Evolutionary conservation across 2,113 vertebrate genomes (phyloP).

Genomic region (Raphicerus campestris): DNA sequence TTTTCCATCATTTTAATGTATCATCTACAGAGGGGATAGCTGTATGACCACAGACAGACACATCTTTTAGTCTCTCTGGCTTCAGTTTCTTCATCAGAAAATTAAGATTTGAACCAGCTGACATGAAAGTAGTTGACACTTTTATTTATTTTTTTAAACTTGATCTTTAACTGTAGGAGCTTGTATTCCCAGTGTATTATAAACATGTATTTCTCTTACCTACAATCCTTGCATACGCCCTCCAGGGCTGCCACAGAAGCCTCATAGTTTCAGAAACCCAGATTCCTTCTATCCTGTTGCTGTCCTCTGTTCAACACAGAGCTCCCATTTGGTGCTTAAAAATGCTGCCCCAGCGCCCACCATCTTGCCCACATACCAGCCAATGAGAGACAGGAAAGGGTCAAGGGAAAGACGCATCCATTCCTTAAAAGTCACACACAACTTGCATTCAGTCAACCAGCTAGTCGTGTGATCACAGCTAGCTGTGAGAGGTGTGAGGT

Average conservation of each 20-base stretch:
- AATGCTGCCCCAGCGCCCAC: background rate
- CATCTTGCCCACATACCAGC: background rate
- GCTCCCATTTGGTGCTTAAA: background rate
- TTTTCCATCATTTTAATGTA: background rate
- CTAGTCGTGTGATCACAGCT: background rate
- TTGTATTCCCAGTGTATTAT: background rate
- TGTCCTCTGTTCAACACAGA: background rate
- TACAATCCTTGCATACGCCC: too few relatives aligned
- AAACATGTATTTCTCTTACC: background rate
- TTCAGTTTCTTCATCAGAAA: background rate
- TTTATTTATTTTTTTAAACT: background rate
- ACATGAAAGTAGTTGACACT: background rate
- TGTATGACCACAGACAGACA: background rate
- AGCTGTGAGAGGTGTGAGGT: background rate
- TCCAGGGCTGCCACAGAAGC: background rate
- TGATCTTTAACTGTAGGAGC: background rate
- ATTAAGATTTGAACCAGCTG: background rate
- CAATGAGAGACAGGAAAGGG: background rate
- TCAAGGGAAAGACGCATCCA: fast-evolving
- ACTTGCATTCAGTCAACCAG: background rate
- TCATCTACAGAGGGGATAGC: background rate
- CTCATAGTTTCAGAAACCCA: background rate
- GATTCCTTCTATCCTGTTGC: background rate
- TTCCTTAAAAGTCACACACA: background rate
- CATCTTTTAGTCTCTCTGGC: background rate